Percentiles rank a stretch among this genome's conserved stretches.
Conservation (phyloP, 2,797 vertebrate genomes). For the Hipposideros larvatus region DNA sequence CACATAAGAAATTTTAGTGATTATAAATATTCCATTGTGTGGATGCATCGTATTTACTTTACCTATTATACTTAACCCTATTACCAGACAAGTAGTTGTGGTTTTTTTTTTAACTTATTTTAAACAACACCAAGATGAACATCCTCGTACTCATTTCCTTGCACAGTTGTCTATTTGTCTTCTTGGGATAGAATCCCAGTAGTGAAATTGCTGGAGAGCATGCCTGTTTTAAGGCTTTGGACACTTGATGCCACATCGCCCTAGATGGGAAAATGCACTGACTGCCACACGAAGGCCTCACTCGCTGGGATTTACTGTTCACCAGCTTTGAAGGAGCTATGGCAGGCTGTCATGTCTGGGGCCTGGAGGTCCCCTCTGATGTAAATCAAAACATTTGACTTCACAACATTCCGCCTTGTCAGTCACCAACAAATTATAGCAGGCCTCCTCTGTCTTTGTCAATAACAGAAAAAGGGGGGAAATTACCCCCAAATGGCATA, state of each 20-base stretch:
- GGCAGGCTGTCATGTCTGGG: constrained; percentile 74
- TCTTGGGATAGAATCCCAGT: neutral
- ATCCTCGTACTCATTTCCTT: neutral
- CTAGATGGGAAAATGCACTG: constrained; percentile 40
- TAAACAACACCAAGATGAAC: constrained; percentile 63
- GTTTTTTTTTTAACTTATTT: neutral
- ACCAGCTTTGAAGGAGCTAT: constrained; percentile 71
- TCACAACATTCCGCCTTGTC: constrained; percentile 75
- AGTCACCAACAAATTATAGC: constrained; percentile 83
- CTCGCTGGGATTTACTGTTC: constrained; percentile 67
- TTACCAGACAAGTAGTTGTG: neutral
- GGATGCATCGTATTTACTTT: neutral
- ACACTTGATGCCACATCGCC: neutral
- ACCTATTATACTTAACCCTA: neutral
- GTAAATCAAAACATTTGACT: constrained; percentile 82
- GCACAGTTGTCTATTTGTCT: neutral
- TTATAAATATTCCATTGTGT: neutral
- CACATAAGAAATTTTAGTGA: neutral
- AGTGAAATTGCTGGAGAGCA: neutral
- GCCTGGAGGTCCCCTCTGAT: constrained; percentile 79
- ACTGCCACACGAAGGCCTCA: constrained; percentile 38
- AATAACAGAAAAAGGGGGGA: constrained; percentile 52
- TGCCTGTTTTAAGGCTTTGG: neutral
- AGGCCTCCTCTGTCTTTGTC: constrained; percentile 79
- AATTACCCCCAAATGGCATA: constrained; percentile 76